Conservation (phyloP, 2,113 vertebrate genomes). For the Butastur rufipennis region DNA sequence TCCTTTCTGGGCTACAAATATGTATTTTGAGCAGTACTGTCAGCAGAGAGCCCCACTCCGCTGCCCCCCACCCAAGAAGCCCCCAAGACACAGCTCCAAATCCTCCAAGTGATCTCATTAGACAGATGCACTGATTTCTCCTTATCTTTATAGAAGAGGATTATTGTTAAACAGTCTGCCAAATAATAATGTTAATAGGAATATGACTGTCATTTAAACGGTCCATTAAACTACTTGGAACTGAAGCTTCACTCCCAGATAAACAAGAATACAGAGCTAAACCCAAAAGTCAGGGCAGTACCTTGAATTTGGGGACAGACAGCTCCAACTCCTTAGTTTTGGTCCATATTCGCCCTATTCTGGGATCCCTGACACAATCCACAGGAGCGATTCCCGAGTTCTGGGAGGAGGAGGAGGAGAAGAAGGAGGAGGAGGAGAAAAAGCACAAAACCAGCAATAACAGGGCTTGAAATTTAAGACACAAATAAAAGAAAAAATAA, state of each 20-base stretch:
- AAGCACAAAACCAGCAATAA: conserved; percentile 12
- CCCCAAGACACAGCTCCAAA: not conserved
- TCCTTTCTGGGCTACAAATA: not conserved
- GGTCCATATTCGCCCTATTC: conserved; percentile 95
- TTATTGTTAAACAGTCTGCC: conserved; percentile 1
- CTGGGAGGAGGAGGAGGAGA: conserved; percentile 65
- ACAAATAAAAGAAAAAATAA: conserved; percentile 27
- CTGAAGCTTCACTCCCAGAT: not conserved
- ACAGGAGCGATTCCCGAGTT: conserved; percentile 91
- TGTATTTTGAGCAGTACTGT: not conserved
- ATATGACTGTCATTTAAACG: conserved; percentile 7
- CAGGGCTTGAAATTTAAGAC: not conserved
- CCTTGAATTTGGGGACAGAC: conserved; percentile 98
- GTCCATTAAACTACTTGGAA: conserved; percentile 35
- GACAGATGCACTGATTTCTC: not conserved
- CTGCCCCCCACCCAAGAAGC: not conserved
- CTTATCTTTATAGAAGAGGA: not conserved
- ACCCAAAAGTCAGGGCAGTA: conserved; percentile 28
- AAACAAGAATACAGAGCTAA: not conserved
- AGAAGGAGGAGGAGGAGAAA: not conserved
- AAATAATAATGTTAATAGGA: conserved; percentile 12
- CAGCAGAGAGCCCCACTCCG: not conserved
- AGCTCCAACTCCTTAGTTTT: conserved; percentile 97
- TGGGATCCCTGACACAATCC: conserved; percentile 92
- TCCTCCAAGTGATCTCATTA: not conserved